A percentile compares a stretch with the other conserved stretches of the same genome.
Conservation (phyloP, 1,140 invertebrate genomes). For the Drosophila paulistorum region DNA sequence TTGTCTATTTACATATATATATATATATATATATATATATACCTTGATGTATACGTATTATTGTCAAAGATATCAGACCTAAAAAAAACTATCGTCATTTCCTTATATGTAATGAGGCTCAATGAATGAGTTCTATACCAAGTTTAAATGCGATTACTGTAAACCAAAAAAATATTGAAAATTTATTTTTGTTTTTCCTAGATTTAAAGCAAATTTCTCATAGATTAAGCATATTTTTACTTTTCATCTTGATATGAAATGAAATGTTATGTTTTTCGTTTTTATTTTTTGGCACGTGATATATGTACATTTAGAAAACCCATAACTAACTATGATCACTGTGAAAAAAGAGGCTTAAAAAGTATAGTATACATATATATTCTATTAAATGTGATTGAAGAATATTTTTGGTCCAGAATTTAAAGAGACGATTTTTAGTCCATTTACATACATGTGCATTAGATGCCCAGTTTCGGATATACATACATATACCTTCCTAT, state of each 20-base stretch:
- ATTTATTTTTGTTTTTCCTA: not conserved
- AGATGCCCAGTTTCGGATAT: too few relatives aligned
- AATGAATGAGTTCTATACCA: not conserved
- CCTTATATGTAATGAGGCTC: not conserved
- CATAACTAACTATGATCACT: slow-evolving; percentile 3
- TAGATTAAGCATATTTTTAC: not conserved
- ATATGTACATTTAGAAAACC: not conserved
- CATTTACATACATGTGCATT: too few relatives aligned
- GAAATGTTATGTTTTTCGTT: not conserved
- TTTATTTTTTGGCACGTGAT: not conserved
- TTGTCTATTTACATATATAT: not conserved
- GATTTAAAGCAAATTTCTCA: not conserved
- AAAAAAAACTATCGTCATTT: not conserved
- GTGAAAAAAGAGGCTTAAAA: not conserved
- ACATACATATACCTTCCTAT: too few relatives aligned
- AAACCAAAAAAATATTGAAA: not conserved
- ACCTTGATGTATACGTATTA: too few relatives aligned
- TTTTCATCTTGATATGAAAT: not conserved
- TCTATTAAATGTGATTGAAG: not conserved
- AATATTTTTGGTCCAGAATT: too few relatives aligned
- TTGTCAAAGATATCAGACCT: slow-evolving; percentile 1
- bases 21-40: not conserved
- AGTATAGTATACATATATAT: not conserved
- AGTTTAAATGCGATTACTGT: not conserved
- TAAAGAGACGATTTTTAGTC: too few relatives aligned